Evolutionary conservation across 2,888 invertebrate species (phyloP).

Genomic region (Phania funesta): DNA sequence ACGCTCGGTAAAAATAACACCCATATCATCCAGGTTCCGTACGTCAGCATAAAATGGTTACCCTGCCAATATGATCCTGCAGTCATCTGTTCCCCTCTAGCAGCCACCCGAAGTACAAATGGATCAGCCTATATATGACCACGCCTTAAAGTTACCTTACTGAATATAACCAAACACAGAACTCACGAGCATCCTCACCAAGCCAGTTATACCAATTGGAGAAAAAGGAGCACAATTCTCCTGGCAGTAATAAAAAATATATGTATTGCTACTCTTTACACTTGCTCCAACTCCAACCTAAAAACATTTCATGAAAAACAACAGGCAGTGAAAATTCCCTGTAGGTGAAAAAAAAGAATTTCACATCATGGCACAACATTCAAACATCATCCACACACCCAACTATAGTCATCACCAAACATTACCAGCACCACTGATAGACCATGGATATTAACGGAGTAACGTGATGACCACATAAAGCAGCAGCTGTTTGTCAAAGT

Average conservation of each 20-base stretch:
- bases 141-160: too few species aligned
- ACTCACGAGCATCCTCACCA: background rate
- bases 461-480: conserved; percentile 17
- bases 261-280: background rate
- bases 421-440: conserved; percentile 1
- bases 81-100: too few species aligned
- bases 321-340: background rate
- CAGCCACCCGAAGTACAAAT: too few species aligned
- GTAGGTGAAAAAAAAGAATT: too few species aligned
- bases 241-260: background rate
- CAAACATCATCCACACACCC: conserved; percentile 14
- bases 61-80: too few species aligned
- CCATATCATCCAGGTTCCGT: too few species aligned
- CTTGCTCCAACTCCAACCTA: background rate
- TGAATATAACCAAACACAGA: background rate
- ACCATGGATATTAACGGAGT: conserved; percentile 24
- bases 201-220: background rate
- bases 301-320: background rate
- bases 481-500: conserved; percentile 34
- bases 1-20: too few species aligned
- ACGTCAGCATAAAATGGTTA: too few species aligned
- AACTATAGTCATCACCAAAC: background rate
- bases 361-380: conserved; percentile 1
- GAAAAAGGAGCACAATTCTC: background rate
- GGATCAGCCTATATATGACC: too few species aligned